phyloP scores from a whole-genome alignment of 2,888 invertebrate genomes.

The Biston stratarius region DNA sequence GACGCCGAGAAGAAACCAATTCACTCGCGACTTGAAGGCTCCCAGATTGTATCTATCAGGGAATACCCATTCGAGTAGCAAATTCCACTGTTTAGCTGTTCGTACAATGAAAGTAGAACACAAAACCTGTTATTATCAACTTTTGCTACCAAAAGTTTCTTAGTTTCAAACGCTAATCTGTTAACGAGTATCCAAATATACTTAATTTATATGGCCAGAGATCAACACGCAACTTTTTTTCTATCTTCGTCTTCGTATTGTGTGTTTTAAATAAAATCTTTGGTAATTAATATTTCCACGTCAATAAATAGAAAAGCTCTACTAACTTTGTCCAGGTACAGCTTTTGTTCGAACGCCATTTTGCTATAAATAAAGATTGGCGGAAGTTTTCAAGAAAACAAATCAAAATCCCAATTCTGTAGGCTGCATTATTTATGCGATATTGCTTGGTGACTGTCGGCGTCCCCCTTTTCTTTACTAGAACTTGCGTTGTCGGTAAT shows the following conservation, averaged over 20 bases:
- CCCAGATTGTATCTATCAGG: too few species aligned
- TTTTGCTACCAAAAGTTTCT: neutral
- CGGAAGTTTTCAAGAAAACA: slow-evolving; percentile 84
- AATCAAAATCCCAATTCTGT: slow-evolving; percentile 85
- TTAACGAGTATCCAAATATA: neutral
- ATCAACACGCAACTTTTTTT: too few species aligned
- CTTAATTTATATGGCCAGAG: too few species aligned
- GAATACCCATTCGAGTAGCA: too few species aligned
- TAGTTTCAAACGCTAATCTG: neutral
- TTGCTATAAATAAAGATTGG: slow-evolving; percentile 70
- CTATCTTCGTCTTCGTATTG: neutral
- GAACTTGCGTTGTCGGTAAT: slow-evolving; percentile 72
- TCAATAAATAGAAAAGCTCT: slow-evolving; percentile 61
- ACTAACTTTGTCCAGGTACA: slow-evolving; percentile 47
- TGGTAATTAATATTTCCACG: slow-evolving; percentile 62
- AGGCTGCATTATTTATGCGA: slow-evolving; percentile 85
- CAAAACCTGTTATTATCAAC: too few species aligned
- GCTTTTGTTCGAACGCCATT: slow-evolving; percentile 67
- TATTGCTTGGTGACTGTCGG: slow-evolving; percentile 78
- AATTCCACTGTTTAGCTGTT: too few species aligned
- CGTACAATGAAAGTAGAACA: too few species aligned
- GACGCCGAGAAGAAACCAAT: too few species aligned
- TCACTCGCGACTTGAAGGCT: too few species aligned
- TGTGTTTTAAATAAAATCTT: neutral
- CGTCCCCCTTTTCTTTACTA: slow-evolving; percentile 78